Evolutionary conservation across 2,797 vertebrate genomes (phyloP).

Genomic region (Megaceryle alcyon): DNA sequence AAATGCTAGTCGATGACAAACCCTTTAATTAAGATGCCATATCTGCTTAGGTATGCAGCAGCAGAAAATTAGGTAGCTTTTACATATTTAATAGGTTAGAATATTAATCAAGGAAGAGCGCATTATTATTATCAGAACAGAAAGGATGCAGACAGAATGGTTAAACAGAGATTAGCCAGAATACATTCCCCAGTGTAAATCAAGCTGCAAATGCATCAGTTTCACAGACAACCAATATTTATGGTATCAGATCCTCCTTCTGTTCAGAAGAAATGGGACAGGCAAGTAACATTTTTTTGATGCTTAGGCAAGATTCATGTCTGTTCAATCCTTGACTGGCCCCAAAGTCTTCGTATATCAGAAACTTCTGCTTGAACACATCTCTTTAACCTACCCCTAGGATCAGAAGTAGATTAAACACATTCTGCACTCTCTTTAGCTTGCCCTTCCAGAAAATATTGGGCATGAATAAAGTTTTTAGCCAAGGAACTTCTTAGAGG

Average conservation of each 20-base stretch:
- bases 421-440: not conserved
- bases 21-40: conserved; percentile 62
- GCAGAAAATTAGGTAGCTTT: conserved; percentile 63
- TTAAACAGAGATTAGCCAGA: conserved; percentile 56
- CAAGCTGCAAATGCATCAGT: not conserved
- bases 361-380: not conserved
- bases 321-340: not conserved
- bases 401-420: not conserved
- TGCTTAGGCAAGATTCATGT: not conserved
- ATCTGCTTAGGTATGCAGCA: conserved; percentile 47
- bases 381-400: not conserved
- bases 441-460: not conserved
- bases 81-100: conserved; percentile 70
- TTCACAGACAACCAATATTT: not conserved
- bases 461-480: not conserved
- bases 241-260: not conserved
- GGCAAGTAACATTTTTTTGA: not conserved
- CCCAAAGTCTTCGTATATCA: not conserved
- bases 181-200: not conserved
- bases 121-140: conserved; percentile 57
- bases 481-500: not conserved
- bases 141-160: conserved; percentile 59
- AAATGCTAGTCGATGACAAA: conserved; percentile 54
- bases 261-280: not conserved
- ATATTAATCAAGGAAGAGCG: conserved; percentile 60